Conservation (phyloP, 1,140 invertebrate species). For the Bilobella aurantiaca region DNA sequence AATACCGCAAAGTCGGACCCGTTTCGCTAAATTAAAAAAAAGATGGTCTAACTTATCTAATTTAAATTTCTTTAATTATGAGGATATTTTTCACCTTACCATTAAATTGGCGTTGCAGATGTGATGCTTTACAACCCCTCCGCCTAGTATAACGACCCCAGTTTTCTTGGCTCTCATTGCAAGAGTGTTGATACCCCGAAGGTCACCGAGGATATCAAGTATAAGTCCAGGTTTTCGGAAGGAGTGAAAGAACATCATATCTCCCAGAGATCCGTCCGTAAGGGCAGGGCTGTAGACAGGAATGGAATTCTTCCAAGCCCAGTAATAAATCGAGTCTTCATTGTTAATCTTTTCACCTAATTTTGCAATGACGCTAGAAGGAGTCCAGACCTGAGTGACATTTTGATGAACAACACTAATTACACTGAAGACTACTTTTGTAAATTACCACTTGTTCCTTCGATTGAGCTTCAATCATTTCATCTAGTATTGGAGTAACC, state of each 20-base stretch:
- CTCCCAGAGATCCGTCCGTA: conserved; percentile 95
- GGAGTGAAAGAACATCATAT: conserved; percentile 99
- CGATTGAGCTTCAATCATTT: conserved; percentile 49
- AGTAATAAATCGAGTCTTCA: conserved; percentile 89
- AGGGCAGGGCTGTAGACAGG: conserved; percentile 96
- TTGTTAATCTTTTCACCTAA: conserved; percentile 87
- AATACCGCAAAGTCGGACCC: conserved; percentile 95
- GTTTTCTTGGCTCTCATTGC: conserved; percentile 85
- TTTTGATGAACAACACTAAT: neutral
- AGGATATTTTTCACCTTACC: no score
- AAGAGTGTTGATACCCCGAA: conserved; percentile 81
- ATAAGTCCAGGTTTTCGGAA: conserved; percentile 83
- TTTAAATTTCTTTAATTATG: neutral
- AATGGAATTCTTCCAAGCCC: conserved; percentile 95
- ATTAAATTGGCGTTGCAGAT: conserved; percentile 97
- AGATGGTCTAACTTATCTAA: neutral
- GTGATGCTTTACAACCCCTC: conserved; percentile 97
- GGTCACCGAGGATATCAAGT: conserved; percentile 86
- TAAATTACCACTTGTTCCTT: neutral
- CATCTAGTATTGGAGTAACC: conserved; percentile 87
- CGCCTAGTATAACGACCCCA: conserved; percentile 95
- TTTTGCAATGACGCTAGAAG: conserved; percentile 71
- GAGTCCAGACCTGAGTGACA: conserved; percentile 64
- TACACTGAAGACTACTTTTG: no score
- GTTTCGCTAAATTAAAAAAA: conserved; percentile 60